Evolutionary conservation across 2,888 invertebrate genomes (phyloP).

Genomic region (Phaedon cochleariae): DNA sequence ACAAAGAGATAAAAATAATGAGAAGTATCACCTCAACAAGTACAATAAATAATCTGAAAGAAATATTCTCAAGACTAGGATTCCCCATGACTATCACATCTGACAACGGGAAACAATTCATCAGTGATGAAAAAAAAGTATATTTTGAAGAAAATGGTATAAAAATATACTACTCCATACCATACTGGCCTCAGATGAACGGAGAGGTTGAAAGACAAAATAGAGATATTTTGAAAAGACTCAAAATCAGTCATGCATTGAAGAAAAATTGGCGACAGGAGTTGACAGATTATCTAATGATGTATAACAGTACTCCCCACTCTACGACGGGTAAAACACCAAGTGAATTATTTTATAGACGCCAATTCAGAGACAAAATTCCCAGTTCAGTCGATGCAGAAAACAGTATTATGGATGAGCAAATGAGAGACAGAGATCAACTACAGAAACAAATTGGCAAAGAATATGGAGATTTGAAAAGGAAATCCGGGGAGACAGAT

Average conservation of each 20-base stretch:
- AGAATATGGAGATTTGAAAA: background rate
- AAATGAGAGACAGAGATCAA: background rate
- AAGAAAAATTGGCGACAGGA: constrained; percentile 11
- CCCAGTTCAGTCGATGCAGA: background rate
- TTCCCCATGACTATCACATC: constrained; percentile 32
- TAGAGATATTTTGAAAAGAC: constrained; percentile 41
- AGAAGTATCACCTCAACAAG: constrained; percentile 25
- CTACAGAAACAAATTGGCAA: constrained; percentile 7
- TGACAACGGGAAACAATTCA: constrained; percentile 44
- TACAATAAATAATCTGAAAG: constrained; percentile 32
- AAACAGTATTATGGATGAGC: background rate
- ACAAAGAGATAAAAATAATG: constrained; percentile 33
- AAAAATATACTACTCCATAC: constrained; percentile 28
- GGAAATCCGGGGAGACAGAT: background rate
- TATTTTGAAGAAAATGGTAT: constrained; percentile 37
- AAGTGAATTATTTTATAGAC: constrained; percentile 25
- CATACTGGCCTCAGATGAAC: constrained; percentile 32
- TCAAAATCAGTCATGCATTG: constrained; percentile 34
- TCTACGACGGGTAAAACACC: constrained; percentile 21
- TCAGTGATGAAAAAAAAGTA: constrained; percentile 29
- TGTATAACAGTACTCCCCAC: constrained; percentile 26
- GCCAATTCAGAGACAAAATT: constrained; percentile 14
- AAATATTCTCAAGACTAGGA: constrained; percentile 41
- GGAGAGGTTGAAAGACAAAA: constrained; percentile 47
- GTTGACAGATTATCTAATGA: constrained; percentile 24